Percentiles rank a stretch among this genome's conserved stretches.
These are phyloP conservation scores for Tanypteryx hageni DNA, from an alignment of 2,888 invertebrate species.

Conservation along the genomic window DNA sequence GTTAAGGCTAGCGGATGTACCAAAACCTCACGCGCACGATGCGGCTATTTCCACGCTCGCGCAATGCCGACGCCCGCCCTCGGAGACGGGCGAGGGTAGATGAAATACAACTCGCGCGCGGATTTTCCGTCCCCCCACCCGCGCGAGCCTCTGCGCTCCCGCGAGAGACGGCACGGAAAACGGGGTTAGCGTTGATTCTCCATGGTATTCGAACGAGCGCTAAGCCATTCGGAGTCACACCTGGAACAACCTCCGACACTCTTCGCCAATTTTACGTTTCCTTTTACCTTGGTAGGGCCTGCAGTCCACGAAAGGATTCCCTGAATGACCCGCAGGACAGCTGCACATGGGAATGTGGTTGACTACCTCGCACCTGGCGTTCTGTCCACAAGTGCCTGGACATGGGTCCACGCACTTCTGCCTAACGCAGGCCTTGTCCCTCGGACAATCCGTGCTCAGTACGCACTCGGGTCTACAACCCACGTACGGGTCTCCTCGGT, in stretches of 20 bases:
- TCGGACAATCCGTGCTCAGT: conserved; percentile 72
- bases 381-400: conserved; percentile 74
- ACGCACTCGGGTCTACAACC: conserved; percentile 71
- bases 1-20: neutral
- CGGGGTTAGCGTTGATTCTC: neutral
- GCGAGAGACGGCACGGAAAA: too few relatives aligned
- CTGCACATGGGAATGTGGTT: conserved; percentile 81
- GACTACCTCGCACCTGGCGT: conserved; percentile 73
- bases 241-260: conserved; percentile 50
- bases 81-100: neutral
- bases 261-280: neutral
- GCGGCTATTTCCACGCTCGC: neutral
- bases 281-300: conserved; percentile 64
- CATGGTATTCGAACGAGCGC: neutral
- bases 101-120: neutral
- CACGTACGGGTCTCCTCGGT: conserved; percentile 72
- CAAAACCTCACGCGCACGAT: neutral
- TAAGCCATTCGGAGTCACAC: neutral
- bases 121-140: neutral
- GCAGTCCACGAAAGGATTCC: conserved; percentile 73
- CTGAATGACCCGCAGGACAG: conserved; percentile 74
- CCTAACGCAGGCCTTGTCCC: conserved; percentile 73
- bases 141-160: neutral
- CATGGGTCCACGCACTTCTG: conserved; percentile 80
- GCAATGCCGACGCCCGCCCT: neutral